A percentile compares a stretch with the other conserved stretches of the same genome.
These are phyloP conservation scores for Argyrosomus regius DNA, from an alignment of 2,797 vertebrate genomes.

Conservation along the genomic window DNA sequence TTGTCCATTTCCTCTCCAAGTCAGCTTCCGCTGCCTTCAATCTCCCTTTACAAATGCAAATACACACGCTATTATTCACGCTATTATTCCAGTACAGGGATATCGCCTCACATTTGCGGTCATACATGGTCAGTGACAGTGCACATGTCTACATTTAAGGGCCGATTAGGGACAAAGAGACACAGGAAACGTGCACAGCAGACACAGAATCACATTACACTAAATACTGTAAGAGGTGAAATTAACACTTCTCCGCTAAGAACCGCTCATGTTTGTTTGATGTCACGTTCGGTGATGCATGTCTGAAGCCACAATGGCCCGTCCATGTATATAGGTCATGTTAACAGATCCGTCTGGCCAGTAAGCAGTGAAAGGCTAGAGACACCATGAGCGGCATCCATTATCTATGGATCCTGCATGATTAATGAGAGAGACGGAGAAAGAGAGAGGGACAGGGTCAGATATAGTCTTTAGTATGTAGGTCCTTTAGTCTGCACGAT, in stretches of 20 bases:
- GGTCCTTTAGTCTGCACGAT: constrained; percentile 49
- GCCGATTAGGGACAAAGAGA: neutral
- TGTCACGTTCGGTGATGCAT: constrained; percentile 35
- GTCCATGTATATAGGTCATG: constrained; percentile 71
- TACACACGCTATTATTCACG: neutral
- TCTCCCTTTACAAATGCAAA: constrained; percentile 7
- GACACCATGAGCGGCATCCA: constrained; percentile 67
- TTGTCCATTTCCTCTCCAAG: neutral
- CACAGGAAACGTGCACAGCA: neutral
- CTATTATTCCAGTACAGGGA: neutral
- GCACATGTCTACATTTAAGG: constrained; percentile 4
- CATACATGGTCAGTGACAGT: neutral
- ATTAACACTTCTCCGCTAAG: constrained; percentile 13
- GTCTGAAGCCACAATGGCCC: constrained; percentile 44
- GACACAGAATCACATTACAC: neutral
- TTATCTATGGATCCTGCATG: constrained; percentile 79
- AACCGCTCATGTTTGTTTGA: constrained; percentile 46
- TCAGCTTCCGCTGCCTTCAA: neutral
- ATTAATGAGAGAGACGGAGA: constrained; percentile 63
- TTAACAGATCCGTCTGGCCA: constrained; percentile 73
- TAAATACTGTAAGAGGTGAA: constrained; percentile 17
- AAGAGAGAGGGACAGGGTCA: constrained; percentile 20
- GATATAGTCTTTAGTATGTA: constrained; percentile 49
- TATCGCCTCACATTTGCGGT: neutral
- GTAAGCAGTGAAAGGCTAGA: constrained; percentile 65